Evolutionary conservation across 2,888 invertebrate genomes (phyloP), one percentile per base, ranked within the genome.

Genomic region (Andrena bicolor): DNA sequence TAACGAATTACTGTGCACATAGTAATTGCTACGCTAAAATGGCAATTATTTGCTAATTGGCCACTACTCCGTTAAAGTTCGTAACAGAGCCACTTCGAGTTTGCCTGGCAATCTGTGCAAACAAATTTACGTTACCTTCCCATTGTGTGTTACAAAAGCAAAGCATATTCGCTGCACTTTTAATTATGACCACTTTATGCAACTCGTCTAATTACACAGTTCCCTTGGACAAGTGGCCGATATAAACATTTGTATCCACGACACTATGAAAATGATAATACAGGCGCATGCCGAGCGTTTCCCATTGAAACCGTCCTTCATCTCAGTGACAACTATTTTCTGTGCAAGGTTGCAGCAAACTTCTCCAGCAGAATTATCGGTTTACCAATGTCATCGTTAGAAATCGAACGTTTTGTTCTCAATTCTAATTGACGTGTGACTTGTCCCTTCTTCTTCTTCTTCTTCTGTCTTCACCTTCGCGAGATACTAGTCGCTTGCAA

Each of bases 241-340:
- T 73, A 69, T 51, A 56, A 80, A 69, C 72, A 83, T 83, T 85
- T 77, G 61, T 75, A 64, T 71, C 60, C 32, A 49, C 68, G 30
- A 66, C 30, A 49, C 75, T 63, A 51, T 70, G 72, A 28, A 58
- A 66, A 76, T 61, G 76, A 74, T 74, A 68, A 74, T 71, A 20
- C 13, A 53, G n/a, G 61, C 20, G 56, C 49, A 49, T 70, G 10
- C 26, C 49, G 16, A 35, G 23, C 49, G 13, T 72, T 76, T 77
- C 73, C 49, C 73, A 48, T 56, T 53, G 1, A 32, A 26, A 26
- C 60, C 41, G 60, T 70, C 80, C 86, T 85, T 69, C 76, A 26
- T 28, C 16, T 41, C 49, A 32, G 49, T 68, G 81, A 72, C 70
- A 74, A 78, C 56, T 82, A 85, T 87, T 86, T 87, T 82, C 78